Percentiles rank a stretch among this genome's conserved stretches.
phyloP scores from a whole-genome alignment of 2,113 vertebrate genomes.

The Macquaria australasica region DNA sequence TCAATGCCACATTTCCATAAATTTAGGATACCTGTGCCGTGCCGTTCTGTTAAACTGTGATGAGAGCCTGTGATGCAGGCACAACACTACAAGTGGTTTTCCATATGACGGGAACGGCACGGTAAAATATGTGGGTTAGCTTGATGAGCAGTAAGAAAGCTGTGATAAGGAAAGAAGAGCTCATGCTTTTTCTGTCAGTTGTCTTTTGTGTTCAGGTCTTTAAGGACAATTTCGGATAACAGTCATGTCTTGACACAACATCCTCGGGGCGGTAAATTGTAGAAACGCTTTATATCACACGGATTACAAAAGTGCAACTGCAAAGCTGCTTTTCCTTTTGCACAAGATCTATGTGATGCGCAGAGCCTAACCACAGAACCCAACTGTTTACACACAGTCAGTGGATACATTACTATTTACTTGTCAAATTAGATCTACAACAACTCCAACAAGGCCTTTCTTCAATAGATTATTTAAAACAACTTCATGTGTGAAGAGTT shows the following conservation, averaged over 20 bases:
- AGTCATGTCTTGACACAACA: background rate
- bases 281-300: slow-evolving; percentile 3
- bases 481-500: background rate
- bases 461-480: background rate
- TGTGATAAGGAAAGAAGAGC: background rate
- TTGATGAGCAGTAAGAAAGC: background rate
- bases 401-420: background rate
- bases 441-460: background rate
- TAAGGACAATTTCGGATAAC: background rate
- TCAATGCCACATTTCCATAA: background rate
- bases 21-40: background rate
- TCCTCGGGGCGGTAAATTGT: background rate
- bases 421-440: slow-evolving; percentile 6
- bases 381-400: slow-evolving; percentile 1
- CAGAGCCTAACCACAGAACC: slow-evolving; percentile 1
- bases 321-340: background rate
- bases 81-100: background rate
- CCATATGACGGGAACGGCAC: background rate
- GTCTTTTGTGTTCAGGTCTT: background rate
- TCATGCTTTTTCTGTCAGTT: background rate
- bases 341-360: slow-evolving; percentile 1
- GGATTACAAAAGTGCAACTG: background rate
- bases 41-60: background rate
- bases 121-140: background rate
- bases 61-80: too few relatives aligned